These are phyloP conservation scores for Leptoclinus maculatus DNA, from an alignment of 2,797 vertebrate species.

Conservation along the genomic window DNA sequence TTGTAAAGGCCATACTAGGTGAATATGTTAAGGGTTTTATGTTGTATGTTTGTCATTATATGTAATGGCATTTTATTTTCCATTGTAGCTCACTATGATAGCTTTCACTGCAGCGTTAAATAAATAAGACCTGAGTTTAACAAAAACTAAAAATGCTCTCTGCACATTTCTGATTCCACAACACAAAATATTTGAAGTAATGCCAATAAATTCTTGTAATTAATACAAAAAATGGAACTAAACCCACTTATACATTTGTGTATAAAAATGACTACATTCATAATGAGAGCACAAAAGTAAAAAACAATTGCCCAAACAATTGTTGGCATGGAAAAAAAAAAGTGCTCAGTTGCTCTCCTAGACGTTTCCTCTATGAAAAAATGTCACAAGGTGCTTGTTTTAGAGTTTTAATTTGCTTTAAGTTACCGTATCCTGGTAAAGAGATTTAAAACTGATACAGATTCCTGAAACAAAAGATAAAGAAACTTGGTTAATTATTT, in stretches of 20 bases:
- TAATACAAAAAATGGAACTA: slow-evolving; percentile 54
- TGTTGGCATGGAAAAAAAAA: slow-evolving; percentile 27
- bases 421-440: slow-evolving; percentile 91
- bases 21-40: slow-evolving; percentile 13
- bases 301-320: slow-evolving; percentile 14
- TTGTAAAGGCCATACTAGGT: slow-evolving; percentile 40
- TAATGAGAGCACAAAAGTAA: slow-evolving; percentile 24
- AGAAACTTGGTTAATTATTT: slow-evolving; percentile 70
- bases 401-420: slow-evolving; percentile 13
- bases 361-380: slow-evolving; percentile 28
- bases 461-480: slow-evolving; percentile 84
- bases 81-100: not conserved
- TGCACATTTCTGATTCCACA: slow-evolving; percentile 34
- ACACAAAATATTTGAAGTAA: slow-evolving; percentile 46
- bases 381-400: slow-evolving; percentile 19
- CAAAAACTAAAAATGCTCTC: slow-evolving; percentile 49
- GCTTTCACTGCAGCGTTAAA: slow-evolving; percentile 40
- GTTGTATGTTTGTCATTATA: slow-evolving; percentile 26
- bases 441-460: slow-evolving; percentile 92
- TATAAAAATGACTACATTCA: slow-evolving; percentile 48
- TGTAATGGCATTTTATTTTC: slow-evolving; percentile 36
- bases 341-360: slow-evolving; percentile 17
- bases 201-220: slow-evolving; percentile 40
- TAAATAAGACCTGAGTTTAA: slow-evolving; percentile 71
- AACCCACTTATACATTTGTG: slow-evolving; percentile 35